phyloP scores from a whole-genome alignment of 2,797 vertebrate species.

The Epinephelus awoara region DNA sequence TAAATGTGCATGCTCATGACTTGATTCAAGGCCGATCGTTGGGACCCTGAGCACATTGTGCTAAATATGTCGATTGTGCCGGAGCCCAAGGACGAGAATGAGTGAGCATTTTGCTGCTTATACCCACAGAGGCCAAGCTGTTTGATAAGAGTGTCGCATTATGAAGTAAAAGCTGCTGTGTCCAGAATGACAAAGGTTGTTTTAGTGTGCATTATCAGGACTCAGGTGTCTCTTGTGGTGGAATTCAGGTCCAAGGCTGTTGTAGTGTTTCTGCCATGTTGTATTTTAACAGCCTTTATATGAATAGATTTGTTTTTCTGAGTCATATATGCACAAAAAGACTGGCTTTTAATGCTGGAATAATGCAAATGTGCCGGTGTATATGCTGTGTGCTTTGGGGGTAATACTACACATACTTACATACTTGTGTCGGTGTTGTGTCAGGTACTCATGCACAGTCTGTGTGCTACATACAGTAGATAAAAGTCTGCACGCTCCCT shows the following conservation, averaged over 20 bases:
- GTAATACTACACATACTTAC: not conserved
- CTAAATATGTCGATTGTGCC: constrained; percentile 22
- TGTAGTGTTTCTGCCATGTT: not conserved
- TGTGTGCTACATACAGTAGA: too few species aligned
- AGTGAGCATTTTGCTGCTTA: constrained; percentile 18
- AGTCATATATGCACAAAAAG: not conserved
- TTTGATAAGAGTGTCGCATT: constrained; percentile 15
- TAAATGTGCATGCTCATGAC: constrained; percentile 5
- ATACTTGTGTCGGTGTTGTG: too few species aligned
- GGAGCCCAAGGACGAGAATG: constrained; percentile 37
- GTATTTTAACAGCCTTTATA: not conserved
- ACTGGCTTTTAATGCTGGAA: not conserved
- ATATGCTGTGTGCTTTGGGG: not conserved
- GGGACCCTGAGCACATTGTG: constrained; percentile 30
- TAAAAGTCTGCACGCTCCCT: too few species aligned
- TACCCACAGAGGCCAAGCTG: not conserved
- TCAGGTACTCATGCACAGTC: too few species aligned
- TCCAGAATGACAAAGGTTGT: not conserved
- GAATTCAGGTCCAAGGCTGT: not conserved
- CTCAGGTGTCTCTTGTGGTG: not conserved
- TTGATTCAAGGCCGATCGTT: constrained; percentile 44
- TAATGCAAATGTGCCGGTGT: not conserved
- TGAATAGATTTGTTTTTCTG: not conserved
- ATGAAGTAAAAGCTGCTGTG: not conserved
- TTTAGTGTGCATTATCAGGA: not conserved